Evolutionary conservation across 2,888 invertebrate species (phyloP).

Genomic region (Ophion slaviceki): DNA sequence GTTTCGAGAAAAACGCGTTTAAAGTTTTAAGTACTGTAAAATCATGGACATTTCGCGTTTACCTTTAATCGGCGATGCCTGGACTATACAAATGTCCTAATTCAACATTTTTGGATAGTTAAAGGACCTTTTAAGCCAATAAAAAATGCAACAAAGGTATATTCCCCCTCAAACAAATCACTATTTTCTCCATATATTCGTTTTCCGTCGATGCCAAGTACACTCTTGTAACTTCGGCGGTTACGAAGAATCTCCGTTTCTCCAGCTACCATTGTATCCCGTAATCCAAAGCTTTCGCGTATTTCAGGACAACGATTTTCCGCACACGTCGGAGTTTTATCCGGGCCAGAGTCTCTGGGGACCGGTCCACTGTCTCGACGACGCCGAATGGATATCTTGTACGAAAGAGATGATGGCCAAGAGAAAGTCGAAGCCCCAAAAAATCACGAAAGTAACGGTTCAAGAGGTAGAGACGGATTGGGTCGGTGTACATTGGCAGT

Average conservation of each 20-base stretch:
- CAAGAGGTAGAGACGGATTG: slow-evolving; percentile 92
- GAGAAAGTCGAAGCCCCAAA: slow-evolving; percentile 81
- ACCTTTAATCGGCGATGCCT: too few species aligned
- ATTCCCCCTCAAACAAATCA: too few species aligned
- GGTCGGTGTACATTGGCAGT: slow-evolving; percentile 95
- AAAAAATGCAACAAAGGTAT: too few species aligned
- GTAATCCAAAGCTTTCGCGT: background rate
- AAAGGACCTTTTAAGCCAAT: too few species aligned
- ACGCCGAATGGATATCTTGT: slow-evolving; percentile 92
- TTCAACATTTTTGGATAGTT: too few species aligned
- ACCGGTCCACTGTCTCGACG: slow-evolving; percentile 89
- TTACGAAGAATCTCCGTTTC: background rate
- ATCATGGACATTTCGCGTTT: too few species aligned
- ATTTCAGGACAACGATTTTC: slow-evolving; percentile 85
- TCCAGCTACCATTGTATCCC: background rate
- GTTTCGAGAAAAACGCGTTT: too few species aligned
- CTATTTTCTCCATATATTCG: too few species aligned
- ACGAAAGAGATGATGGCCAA: slow-evolving; percentile 89
- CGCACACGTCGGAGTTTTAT: slow-evolving; percentile 86
- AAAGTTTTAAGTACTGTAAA: too few species aligned
- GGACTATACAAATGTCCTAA: too few species aligned
- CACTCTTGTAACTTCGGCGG: background rate
- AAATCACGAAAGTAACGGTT: slow-evolving; percentile 87
- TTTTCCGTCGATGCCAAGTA: too few species aligned
- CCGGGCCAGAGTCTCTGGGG: slow-evolving; percentile 91